Base-by-base conservation (phyloP, 2,113 vertebrate species). In the Hyperopisus bebe region DNA sequence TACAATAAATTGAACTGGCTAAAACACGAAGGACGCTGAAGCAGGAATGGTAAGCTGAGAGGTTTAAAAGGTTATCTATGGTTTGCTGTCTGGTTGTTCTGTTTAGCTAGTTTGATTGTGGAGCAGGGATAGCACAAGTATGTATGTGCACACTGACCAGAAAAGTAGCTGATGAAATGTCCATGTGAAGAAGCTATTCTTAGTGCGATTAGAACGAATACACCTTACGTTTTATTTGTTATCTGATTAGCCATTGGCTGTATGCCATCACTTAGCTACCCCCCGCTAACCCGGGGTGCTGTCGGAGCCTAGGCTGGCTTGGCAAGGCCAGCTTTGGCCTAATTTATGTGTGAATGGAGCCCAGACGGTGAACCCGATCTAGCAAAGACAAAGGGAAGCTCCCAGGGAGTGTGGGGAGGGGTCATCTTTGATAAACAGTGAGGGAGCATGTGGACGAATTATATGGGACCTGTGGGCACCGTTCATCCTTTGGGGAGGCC, bases 381-480 rank as follows among this genome's bases (percentile, higher is more conserved):
- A 77, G 85, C 88, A 88, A 88, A 80, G 31, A 89, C 19, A 53
- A 27, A 47, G 62, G 42, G 48, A 82, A 42, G 83, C 88, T 90
- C 91, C 91, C 92, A 89, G 91, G 83, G 90, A 91, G 2, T 62
- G 55, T 62, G 91, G 39, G 39, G 83, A 7, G 11, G 55, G 88
- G 86, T 85, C 53, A 55, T 7, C 53, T 55, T 55, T 90, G 92
- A 90, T 91, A 94, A 94, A 93, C 91, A 92, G 92, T 90, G 93
- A 92, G 90, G 91, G 90, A 92, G 82, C 90, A 90, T 95, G 92
- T 93, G 94, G 94, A 94, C 94, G 94, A 94, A 91, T 91, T 91
- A 92, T 92, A 94, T 92, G 91, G 87, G 91, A 92, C 93, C 93
- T 93, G 91, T 88, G 94, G 93, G 93, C 93, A 92, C 89, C 58